These are phyloP conservation scores for Anolis apletophallus DNA, from an alignment of 2,797 vertebrate species.

Conservation along the genomic window DNA sequence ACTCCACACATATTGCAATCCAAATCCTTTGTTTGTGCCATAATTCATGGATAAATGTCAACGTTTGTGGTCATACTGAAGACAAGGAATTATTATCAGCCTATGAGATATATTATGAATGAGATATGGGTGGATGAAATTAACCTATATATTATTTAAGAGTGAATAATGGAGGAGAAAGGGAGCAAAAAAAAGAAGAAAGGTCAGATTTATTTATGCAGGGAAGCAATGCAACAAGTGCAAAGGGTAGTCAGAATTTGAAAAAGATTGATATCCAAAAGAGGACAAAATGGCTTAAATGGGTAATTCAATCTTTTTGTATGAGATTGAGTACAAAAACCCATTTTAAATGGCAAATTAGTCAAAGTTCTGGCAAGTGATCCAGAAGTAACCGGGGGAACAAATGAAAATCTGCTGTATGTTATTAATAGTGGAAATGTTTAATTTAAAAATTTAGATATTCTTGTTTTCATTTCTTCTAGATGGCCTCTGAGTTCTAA, in stretches of 20 bases:
- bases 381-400: slow-evolving; percentile 50
- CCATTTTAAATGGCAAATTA: slow-evolving; percentile 62
- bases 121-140: slow-evolving; percentile 47
- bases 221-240: slow-evolving; percentile 37
- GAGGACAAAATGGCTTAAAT: slow-evolving; percentile 33
- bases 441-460: slow-evolving; percentile 68
- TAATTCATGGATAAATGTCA: slow-evolving; percentile 35
- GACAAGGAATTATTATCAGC: slow-evolving; percentile 60
- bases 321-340: slow-evolving; percentile 49
- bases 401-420: slow-evolving; percentile 34
- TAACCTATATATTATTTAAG: slow-evolving; percentile 57
- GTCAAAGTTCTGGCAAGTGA: slow-evolving; percentile 56
- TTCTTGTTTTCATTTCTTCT: slow-evolving; percentile 57
- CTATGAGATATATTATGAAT: slow-evolving; percentile 59
- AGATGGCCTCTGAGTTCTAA: slow-evolving; percentile 47
- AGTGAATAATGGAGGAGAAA: slow-evolving; percentile 39
- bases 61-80: slow-evolving; percentile 36
- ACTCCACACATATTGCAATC: background rate
- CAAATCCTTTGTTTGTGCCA: background rate
- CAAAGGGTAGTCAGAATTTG: slow-evolving; percentile 57
- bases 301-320: slow-evolving; percentile 58
- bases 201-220: slow-evolving; percentile 49
- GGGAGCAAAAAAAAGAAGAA: slow-evolving; percentile 51
- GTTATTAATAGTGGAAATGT: slow-evolving; percentile 68
- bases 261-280: slow-evolving; percentile 40